Conservation (phyloP, 2,888 invertebrate genomes). For the Philonicus albiceps region DNA sequence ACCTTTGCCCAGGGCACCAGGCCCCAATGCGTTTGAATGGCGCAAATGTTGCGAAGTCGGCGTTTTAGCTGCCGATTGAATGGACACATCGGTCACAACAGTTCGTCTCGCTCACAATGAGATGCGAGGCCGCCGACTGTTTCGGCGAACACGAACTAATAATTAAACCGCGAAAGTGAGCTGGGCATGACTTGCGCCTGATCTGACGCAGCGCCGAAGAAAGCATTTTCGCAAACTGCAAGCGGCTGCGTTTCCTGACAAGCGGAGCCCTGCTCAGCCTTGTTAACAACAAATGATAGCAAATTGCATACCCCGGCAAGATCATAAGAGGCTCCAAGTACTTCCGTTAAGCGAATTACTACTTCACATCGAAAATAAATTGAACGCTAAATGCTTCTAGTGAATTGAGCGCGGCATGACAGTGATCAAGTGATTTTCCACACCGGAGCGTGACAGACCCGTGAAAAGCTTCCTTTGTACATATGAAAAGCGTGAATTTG, state of each 20-base stretch:
- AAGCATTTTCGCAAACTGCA: neutral
- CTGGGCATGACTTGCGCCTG: slow-evolving; percentile 1
- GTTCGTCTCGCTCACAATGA: neutral
- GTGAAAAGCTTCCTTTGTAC: slow-evolving; percentile 7
- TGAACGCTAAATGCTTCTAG: slow-evolving; percentile 23
- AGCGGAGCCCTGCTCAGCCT: slow-evolving; percentile 7
- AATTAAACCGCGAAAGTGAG: slow-evolving; percentile 31
- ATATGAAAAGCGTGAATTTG: slow-evolving; percentile 12
- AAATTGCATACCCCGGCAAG: slow-evolving; percentile 16
- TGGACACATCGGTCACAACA: slow-evolving; percentile 4
- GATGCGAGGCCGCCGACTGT: neutral
- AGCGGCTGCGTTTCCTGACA: slow-evolving; percentile 17
- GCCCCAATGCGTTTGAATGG: neutral
- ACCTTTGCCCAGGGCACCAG: neutral
- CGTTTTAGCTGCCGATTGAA: neutral
- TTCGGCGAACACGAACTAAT: neutral
- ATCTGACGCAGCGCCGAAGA: neutral
- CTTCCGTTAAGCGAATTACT: slow-evolving; percentile 33
- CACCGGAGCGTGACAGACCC: slow-evolving; percentile 14
- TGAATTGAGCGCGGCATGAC: neutral
- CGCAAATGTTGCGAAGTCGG: neutral
- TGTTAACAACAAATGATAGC: slow-evolving; percentile 36
- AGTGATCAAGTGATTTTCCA: slow-evolving; percentile 35
- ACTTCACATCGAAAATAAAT: slow-evolving; percentile 19
- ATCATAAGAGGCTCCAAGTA: slow-evolving; percentile 24